Base-by-base conservation (phyloP, 2,113 vertebrate species). In the Macrotus californicus region DNA sequence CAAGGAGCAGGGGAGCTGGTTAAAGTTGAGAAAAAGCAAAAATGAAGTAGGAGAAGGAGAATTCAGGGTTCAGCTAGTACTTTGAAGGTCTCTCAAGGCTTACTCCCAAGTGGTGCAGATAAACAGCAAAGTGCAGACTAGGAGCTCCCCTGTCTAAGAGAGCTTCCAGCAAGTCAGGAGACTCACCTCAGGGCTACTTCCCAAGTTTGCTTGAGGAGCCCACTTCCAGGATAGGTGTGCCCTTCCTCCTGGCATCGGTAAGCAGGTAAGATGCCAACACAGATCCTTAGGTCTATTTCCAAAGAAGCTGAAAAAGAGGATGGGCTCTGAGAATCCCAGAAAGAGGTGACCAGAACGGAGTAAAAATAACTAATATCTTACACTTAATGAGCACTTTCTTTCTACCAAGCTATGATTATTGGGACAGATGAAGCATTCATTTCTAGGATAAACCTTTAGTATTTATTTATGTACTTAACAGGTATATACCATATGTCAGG, bases 331-430 rank as follows among this genome's bases (percentile, higher is more conserved):
- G 54, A 92, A 87, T 19, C 24, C 39, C 67, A 70, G 41, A 80
- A 92, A 73, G 34, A 66, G 43, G 4, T 82, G 34, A 54, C 80
- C 43, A 92, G 75, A 18, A 83, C 72, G 26, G 16, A 67, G 67
- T 36, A 59, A 76, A 95, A 92, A 66, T 64, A 89, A 89, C 39
- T 61, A 56, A 70, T 31, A 91, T 52, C 21, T 54, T 56, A 81
- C 34, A 50, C n/a, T 69, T 64, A 86, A 80, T 22, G 39, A 80
- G 48, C 48, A 73, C 54, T 56, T 87, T 87, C 64, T 46, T 8
- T 59, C 18, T 26, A 22, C 18, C 67, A 81, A 19, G 76, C 73
- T 54, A 14, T 1, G 19, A 41, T 70, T 16, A 64, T 9, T 54
- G n/a, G 52, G n/a, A 52, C 39, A 50, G 50, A 56, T 0, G 34